Evolutionary conservation across 1,140 invertebrate species (phyloP), one percentile per base, ranked within the genome.

Genomic region (Dermatophagoides farinae): DNA sequence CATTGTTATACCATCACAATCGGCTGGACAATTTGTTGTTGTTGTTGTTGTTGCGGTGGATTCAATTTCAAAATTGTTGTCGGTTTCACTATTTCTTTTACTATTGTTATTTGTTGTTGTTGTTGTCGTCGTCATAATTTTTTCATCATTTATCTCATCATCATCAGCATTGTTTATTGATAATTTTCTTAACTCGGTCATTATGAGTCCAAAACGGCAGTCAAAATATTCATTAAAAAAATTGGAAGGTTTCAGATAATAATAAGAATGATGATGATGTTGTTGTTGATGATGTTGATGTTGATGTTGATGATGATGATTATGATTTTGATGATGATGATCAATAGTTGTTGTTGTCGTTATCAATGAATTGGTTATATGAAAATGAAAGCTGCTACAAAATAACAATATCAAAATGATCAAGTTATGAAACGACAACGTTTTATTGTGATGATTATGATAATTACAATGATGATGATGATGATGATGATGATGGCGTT

Each of bases 191-290:
- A 22, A 22, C 11, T 44, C 43, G 10, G 2, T 44, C 18, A 20
- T 44, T 39, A 47, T 53, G 1, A 55, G 14, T 6, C 10, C n/a
- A 40, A 20, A 55, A 20, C 53, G 53, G 14, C 53, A 55, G 14
- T 12, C 18, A 44, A 55, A 55, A 25, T 55, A 55, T 20, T 23
- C 14, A 44, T 44, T 55, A 25, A 55, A 55, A 25, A 55, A 55
- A n/a, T 55, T 14, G 1, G 23, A 38, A 4, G 53, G 53, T 23
- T 55, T 55, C 25, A 55, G 5, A 44, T 38, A 40, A n/a, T 41
- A 25, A 38, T 47, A 23, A 4, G n/a, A 1, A 18, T 47, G 46
- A 18, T 47, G 46, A 18, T 47, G 1, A 18, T 18, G 46, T 4
- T 47, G 46, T 4, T 47, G 46, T 47, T 47, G 46, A 18, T 18